phyloP scores from a whole-genome alignment of 2,888 invertebrate genomes.

The Chromoteleia sp. region DNA sequence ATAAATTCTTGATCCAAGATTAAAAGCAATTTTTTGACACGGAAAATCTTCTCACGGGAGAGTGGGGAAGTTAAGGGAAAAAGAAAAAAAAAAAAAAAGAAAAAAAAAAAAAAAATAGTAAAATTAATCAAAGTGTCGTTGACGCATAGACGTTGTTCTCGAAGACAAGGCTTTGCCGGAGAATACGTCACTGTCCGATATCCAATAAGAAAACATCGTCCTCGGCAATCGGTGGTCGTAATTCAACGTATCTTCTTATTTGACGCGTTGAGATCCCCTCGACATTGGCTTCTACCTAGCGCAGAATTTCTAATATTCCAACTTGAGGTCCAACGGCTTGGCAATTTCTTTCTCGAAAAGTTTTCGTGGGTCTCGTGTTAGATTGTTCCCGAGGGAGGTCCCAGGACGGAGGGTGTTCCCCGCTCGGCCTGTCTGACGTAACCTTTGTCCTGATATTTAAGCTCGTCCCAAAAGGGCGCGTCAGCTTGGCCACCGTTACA shows the following conservation, averaged over 20 bases:
- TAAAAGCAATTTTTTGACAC: no score
- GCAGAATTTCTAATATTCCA: slow-evolving; percentile 76
- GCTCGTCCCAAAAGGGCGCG: slow-evolving; percentile 72
- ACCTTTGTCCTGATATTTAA: slow-evolving; percentile 75
- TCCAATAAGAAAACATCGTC: slow-evolving; percentile 71
- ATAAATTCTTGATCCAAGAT: no score
- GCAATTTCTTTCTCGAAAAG: slow-evolving; percentile 76
- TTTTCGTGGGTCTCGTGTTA: slow-evolving; percentile 72
- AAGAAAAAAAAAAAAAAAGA: slow-evolving; percentile 35
- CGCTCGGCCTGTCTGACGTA: slow-evolving; percentile 66
- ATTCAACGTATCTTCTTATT: slow-evolving; percentile 73
- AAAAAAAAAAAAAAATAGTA: slow-evolving; percentile 29
- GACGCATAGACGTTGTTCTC: slow-evolving; percentile 60
- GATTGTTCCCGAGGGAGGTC: slow-evolving; percentile 73
- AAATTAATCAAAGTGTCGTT: slow-evolving; percentile 66
- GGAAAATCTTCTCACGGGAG: slow-evolving; percentile 5
- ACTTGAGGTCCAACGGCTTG: slow-evolving; percentile 73
- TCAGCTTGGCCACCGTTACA: slow-evolving; percentile 69
- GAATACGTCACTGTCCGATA: slow-evolving; percentile 69
- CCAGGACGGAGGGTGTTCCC: slow-evolving; percentile 65
- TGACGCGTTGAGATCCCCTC: slow-evolving; percentile 70
- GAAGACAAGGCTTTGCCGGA: slow-evolving; percentile 62
- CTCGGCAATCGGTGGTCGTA: slow-evolving; percentile 70
- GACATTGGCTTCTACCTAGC: slow-evolving; percentile 69
- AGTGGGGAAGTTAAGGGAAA: slow-evolving; percentile 28